Base-by-base conservation (phyloP, 2,888 invertebrate genomes). In the Brenthis daphne region DNA sequence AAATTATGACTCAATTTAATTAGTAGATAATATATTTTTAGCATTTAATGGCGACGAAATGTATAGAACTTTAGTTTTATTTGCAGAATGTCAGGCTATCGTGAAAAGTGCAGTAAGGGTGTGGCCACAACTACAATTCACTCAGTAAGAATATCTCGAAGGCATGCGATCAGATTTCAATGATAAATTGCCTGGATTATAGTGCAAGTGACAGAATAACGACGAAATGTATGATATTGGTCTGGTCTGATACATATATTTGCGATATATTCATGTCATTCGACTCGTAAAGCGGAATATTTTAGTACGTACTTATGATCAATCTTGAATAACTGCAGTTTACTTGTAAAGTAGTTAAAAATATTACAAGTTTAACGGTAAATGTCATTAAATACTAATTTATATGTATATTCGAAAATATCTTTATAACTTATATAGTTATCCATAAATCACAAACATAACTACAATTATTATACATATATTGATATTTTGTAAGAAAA, bases 71-170 rank as follows among this genome's bases (percentile, higher is more conserved):
- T 24, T 29, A 60, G 48, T 58, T 58, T 58, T 58, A 20, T 53
- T 66, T 53, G 47, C 47, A 54, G 47, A 54, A 58, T 54, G 65
- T 58, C 65, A 66, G 16, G 43, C 2, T n/a, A 58, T 47, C 50
- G 50, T 57, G 51, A 29, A 66, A 65, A 66, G 58, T 65, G 14
- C 53, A 53, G 20, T 65, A 53, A 65, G 53, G 65, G 58, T 58
- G 65, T 33, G 53, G 57, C 29, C 53, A 53, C 37, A 11, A 43
- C 20, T 29, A 29, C 58, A 58, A 24, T 48, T 58, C 58, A 20
- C 24, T 47, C 5, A 20, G 14, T 48, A 47, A 58, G 58, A 58
- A 47, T 14, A 43, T 57, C 57, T 57, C 48, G 58, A 58, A 60
- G 29, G 20, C 57, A 16, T 14, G 24, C 5, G 24, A 48, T 60